Evolutionary conservation across 2,113 vertebrate genomes (phyloP).

Genomic region (Elanoides forficatus): DNA sequence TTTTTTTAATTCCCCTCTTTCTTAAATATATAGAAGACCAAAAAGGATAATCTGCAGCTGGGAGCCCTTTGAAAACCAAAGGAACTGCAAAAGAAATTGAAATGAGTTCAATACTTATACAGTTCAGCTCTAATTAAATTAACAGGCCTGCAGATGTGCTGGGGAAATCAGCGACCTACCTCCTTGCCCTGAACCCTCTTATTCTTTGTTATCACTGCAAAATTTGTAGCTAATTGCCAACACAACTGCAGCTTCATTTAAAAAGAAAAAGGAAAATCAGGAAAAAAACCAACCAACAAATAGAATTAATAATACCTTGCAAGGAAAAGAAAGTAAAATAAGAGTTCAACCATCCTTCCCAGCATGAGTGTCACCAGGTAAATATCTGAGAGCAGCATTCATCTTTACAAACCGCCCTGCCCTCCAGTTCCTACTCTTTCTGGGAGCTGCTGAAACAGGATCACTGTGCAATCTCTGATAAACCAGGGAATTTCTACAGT

Average conservation of each 20-base stretch:
- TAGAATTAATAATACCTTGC: background rate
- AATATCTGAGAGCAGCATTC: background rate
- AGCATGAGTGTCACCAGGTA: background rate
- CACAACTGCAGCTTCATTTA: background rate
- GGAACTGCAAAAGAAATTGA: constrained; percentile 41
- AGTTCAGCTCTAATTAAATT: constrained; percentile 66
- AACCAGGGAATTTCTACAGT: background rate
- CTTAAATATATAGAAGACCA: constrained; percentile 13
- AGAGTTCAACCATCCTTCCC: background rate
- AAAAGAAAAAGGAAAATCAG: background rate
- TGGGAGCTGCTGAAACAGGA: background rate
- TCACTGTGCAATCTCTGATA: background rate
- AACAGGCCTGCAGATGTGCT: constrained; percentile 2
- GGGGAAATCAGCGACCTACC: background rate
- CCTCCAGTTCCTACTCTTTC: background rate
- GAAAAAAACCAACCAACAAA: background rate
- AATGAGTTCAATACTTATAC: constrained; percentile 64
- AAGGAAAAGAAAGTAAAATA: background rate
- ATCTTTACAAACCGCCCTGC: background rate
- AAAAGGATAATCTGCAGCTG: constrained; percentile 39
- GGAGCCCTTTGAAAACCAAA: constrained; percentile 61
- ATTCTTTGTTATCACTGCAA: background rate
- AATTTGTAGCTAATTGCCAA: background rate
- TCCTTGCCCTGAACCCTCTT: background rate
- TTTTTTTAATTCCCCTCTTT: background rate